Percentiles rank a stretch among this genome's conserved stretches.
These are phyloP conservation scores for Ptychoptera contaminata DNA, from an alignment of 2,888 invertebrate genomes.

Conservation along the genomic window DNA sequence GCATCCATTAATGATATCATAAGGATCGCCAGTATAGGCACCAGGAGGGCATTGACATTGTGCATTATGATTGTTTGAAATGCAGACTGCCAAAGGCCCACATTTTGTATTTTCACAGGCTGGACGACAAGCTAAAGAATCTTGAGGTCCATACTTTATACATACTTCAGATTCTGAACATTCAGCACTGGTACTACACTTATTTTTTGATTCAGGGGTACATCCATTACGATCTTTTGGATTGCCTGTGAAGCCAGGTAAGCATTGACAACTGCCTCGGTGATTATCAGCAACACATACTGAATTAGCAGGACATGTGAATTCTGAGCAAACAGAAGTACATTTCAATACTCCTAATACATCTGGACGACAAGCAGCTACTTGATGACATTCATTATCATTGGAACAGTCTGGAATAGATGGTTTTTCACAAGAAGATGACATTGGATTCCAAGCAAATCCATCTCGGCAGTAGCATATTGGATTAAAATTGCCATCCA, in stretches of 20 bases:
- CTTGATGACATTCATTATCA: constrained; percentile 53
- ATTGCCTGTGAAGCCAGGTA: constrained; percentile 72
- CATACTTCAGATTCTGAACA: constrained; percentile 74
- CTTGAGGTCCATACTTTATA: constrained; percentile 38
- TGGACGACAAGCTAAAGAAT: constrained; percentile 50
- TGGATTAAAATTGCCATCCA: constrained; percentile 49
- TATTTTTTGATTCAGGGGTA: constrained; percentile 49
- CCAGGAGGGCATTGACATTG: constrained; percentile 84
- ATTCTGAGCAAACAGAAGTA: constrained; percentile 56
- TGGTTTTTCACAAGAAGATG: constrained; percentile 70
- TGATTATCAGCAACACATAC: constrained; percentile 60
- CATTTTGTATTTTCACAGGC: constrained; percentile 65
- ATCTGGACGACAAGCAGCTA: constrained; percentile 65
- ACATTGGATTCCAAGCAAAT: constrained; percentile 70
- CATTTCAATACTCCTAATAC: constrained; percentile 75
- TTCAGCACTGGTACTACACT: constrained; percentile 64
- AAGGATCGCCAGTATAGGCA: constrained; percentile 72
- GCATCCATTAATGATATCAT: constrained; percentile 57
- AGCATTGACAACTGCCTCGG: constrained; percentile 67
- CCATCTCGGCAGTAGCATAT: constrained; percentile 65
- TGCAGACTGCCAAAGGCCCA: constrained; percentile 74
- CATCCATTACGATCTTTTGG: constrained; percentile 85
- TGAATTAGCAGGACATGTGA: constrained; percentile 72
- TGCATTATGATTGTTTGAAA: constrained; percentile 77
- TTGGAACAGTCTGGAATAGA: constrained; percentile 64